Evolutionary conservation across 1,140 invertebrate genomes (phyloP), one percentile per base, ranked within the genome.

Genomic region (Neodiprion pinetum): DNA sequence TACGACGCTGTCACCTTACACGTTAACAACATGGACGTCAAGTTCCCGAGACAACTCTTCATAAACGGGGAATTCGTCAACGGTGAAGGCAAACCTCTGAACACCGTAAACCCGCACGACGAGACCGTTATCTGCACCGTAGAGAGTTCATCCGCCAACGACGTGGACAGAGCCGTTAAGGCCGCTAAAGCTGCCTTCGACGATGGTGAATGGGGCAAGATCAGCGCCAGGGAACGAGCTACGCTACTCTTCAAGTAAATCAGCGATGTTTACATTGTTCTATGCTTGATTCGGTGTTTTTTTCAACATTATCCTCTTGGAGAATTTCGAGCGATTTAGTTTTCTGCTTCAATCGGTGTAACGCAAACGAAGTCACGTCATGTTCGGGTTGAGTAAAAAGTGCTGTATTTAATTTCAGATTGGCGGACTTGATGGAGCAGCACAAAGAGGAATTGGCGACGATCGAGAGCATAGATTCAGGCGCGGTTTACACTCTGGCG

Each of bases 401-500:
- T 70, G 23, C 61, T 65, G 7, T 14, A 69, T 72, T 70, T 75
- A 71, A 48, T 82, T 83, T 78, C 80, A 96, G 94, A 85, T 88
- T 98, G 74, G 97, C 97, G 7, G 96, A 98, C 82, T 85, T 99
- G 48, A 98, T 98, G 96, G 96, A 98, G 76, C 85, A 96, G 79
- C 93, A 98, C 83, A 96, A 96, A 87, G 96, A 98, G 85, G 97
- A 99, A 82, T 88, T 99, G 78, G 97, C 97, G 0, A 98, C 96
- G 1, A 93, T 99, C 9, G 97, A 99, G 83, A 93, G 93, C 0
- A 90, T 98, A 8, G 97, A 99, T 85, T 97, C 96, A 0, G 97
- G 97, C 7, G 97, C 97, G 0, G 97, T 99, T 0, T 99, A 98
- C 85, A 98, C 97, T 0, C 88, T 99, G 40, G 97, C 97, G 0